Percentiles rank a stretch among this genome's conserved stretches.
Evolutionary conservation across 2,113 vertebrate genomes (phyloP).

Genomic region (Indicator maculatus): DNA sequence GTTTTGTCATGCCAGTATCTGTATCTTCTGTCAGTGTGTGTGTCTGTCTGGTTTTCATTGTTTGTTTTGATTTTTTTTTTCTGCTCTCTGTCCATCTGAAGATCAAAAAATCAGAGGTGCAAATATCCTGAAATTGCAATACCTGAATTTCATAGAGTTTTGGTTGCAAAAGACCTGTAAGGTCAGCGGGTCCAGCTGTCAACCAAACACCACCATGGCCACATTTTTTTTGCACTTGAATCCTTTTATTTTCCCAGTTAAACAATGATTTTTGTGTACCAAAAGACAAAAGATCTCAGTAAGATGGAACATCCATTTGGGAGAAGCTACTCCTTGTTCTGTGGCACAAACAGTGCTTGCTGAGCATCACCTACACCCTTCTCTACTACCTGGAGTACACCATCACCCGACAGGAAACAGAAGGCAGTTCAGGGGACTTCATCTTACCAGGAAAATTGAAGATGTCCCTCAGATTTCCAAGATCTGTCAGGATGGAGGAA

Average conservation of each 20-base stretch:
- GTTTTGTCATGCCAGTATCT: neutral
- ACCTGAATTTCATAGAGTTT: neutral
- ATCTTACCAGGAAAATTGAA: rapidly evolving
- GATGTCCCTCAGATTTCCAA: neutral
- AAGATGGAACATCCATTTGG: neutral
- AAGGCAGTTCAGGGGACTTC: neutral
- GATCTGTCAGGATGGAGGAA: neutral
- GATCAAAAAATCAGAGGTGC: neutral
- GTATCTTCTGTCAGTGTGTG: neutral
- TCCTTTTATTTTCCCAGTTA: neutral
- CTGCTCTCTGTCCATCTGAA: neutral
- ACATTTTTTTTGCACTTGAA: neutral
- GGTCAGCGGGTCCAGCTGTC: too few relatives aligned
- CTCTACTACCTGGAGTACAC: neutral
- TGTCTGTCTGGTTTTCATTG: neutral
- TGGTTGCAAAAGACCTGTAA: too few relatives aligned
- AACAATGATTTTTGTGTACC: rapidly evolving
- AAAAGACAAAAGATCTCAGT: neutral
- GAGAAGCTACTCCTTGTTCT: neutral
- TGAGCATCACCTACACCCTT: neutral
- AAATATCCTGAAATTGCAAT: neutral
- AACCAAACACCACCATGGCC: too few relatives aligned
- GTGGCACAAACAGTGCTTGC: neutral
- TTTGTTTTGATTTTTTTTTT: neutral
- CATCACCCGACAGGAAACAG: neutral